Evolutionary conservation across 2,113 vertebrate species (phyloP), one percentile per base, ranked within the genome.

Genomic region (Perccottus glenii): DNA sequence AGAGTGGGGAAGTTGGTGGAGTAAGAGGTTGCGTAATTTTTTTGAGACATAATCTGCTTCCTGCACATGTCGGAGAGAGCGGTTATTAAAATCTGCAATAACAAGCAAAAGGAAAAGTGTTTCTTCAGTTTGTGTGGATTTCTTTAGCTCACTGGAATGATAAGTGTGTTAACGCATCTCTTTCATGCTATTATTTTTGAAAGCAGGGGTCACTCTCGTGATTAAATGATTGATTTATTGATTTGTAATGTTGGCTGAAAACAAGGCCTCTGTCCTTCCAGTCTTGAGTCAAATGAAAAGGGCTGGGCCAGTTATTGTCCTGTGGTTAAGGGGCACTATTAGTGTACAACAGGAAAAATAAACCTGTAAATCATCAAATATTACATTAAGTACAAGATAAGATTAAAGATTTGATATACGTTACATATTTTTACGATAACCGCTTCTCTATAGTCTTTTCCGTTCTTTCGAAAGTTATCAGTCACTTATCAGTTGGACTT

Each of bases 401-500:
- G 27, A 52, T 35, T 35, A 12, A 27, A n/a, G 36, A 36, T 8
- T 15, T 27, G 38, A 8, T 40, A 40, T 8, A 40, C 5, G 1
- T 7, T 32, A 4, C 4, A 10, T 10, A 16, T 50, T 27, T 55
- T 38, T 55, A 15, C 52, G 11, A 8, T 5, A 53, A 27, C 2
- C 36, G 52, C 83, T 86, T 83, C 82, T 88, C 80, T 87, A 67
- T 68, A 35, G 57, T 52, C 52, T 64, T 64, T 82, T 67, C 64
- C 40, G 5, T 63, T 80, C 61, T 64, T 27, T 75, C 70, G 46
- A 77, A 43, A 57, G 51, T 52, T 73, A 87, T 85, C 67, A 51
- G 45, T 35, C n/a, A 38, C 83, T 90, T 87, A 90, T 90, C 86
- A 76, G 78, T 61, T 86, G 86, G 79, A 89, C 89, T 87, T 88